Base-by-base conservation (phyloP, 2,888 invertebrate species). In the Drosophila limbata region DNA sequence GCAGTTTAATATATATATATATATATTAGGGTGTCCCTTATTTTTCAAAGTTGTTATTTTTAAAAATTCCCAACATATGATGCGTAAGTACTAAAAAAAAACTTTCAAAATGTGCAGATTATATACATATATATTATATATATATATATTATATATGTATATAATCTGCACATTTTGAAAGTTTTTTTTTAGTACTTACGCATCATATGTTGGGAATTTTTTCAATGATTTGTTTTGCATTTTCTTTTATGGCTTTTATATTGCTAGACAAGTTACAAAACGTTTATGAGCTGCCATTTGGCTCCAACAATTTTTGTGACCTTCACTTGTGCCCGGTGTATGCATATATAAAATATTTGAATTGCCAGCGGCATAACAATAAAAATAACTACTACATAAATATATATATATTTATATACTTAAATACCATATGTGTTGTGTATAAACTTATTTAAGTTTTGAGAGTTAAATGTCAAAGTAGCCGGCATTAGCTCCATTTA, bases 271-370 rank as follows among this genome's bases (percentile, higher is more conserved):
- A 80, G 69, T 70, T 61, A 60, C 62, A 61, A 56, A 63, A 55
- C 75, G 74, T 84, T 85, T 85, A 76, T 79, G 76, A 31, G 63
- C 63, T 51, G 78, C 57, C 68, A 66, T 77, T 80, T 69, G 82
- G 70, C 70, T 55, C 13, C 48, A 77, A 66, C 65, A 57, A 55
- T 45, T 53, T 53, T 67, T 55, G 47, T 62, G 85, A 77, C 81
- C 81, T 83, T 83, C 67, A 42, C 37, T 63, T 19, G 53, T 62
- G 69, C 21, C 65, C 63, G 8, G 44, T 56, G 37, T 57, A 10
- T 53, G 60, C 51, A 57, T 48, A 57, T 48, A 50, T 64, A 63
- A 62, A 57, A 77, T 65, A 62, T 67, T 59, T 69, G 52, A 60
- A 72, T 72, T 63, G 86, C 57, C 75, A 68, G 51, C 17, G 67